phyloP scores from a whole-genome alignment of 2,888 invertebrate species.

The Sphaerophoria rueppellii region DNA sequence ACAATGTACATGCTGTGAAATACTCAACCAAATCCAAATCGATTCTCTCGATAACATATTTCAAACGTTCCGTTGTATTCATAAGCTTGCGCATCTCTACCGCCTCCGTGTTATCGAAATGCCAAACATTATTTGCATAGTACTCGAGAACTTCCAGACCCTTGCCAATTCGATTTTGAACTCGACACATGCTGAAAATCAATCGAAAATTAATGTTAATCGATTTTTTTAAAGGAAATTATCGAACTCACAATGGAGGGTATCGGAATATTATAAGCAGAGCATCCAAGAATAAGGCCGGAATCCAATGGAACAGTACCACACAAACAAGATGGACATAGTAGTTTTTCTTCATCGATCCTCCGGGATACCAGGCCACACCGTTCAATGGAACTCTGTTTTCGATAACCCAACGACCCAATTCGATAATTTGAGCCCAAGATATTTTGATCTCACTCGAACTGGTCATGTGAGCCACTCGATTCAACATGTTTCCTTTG shows the following conservation, averaged over 20 bases:
- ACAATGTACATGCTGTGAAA: slow-evolving; percentile 91
- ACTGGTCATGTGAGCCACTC: slow-evolving; percentile 89
- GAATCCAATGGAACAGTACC: slow-evolving; percentile 94
- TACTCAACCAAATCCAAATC: slow-evolving; percentile 90
- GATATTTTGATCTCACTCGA: slow-evolving; percentile 91
- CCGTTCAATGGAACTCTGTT: slow-evolving; percentile 92
- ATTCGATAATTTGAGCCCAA: slow-evolving; percentile 94
- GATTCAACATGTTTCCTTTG: slow-evolving; percentile 76
- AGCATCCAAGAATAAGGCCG: slow-evolving; percentile 92
- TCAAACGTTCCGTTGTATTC: slow-evolving; percentile 86
- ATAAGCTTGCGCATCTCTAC: slow-evolving; percentile 84
- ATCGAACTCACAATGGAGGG: slow-evolving; percentile 90
- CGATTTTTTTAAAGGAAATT: not conserved
- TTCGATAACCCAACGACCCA: slow-evolving; percentile 89
- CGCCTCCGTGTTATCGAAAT: slow-evolving; percentile 89
- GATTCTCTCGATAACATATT: slow-evolving; percentile 86
- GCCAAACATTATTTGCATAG: slow-evolving; percentile 96
- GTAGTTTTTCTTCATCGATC: slow-evolving; percentile 92
- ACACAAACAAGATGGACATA: slow-evolving; percentile 91
- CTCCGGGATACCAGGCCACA: slow-evolving; percentile 93
- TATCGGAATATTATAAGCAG: slow-evolving; percentile 91
- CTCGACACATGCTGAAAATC: slow-evolving; percentile 87
- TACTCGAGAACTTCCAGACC: slow-evolving; percentile 95
- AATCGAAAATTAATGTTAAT: not conserved
- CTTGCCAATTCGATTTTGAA: slow-evolving; percentile 92